Evolutionary conservation across 2,797 vertebrate genomes (phyloP), one percentile per base, ranked within the genome.

Genomic region (Clamator glandarius): DNA sequence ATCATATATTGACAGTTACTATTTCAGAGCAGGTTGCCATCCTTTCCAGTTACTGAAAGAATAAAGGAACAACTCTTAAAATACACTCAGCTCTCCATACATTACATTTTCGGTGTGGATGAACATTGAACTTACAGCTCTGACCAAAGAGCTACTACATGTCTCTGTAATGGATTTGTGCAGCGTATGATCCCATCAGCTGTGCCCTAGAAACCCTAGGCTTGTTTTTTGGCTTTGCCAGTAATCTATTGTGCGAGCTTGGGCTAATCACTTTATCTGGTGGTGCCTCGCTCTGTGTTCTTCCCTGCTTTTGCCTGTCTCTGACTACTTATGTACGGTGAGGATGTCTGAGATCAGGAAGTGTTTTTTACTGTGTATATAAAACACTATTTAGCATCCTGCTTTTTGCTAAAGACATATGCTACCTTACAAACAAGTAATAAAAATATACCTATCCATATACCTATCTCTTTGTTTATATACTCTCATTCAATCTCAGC

Each of bases 1-100:
- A 96, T 95, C 92, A 90, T 70, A 87, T 96, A 97, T 95, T 96
- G 96, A 97, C 90, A 96, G 90, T 87, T 95, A 76, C 96, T 93
- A 92, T 91, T 90, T 89, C 62, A 68, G 89, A 87, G 78, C 73
- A n/a, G 54, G 90, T 90, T 93, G 80, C 89, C 78, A 84, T 95
- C 96, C 94, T 94, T 94, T 63, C 84, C 78, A 95, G 89, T 93
- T 92, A 93, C 85, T 87, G 41, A 91, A 92, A 86, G 91, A 96
- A 97, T 96, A 95, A 96, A 96, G 90, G 89, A 95, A 88, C 82
- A 54, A 76, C 66, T 77, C 93, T 96, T 94, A 95, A 97, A 97
- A 98, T 95, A 90, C 80, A 93, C 87, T 94, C 81, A 63, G 42
- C 51, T 95, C 88, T 66, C 86, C 73, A 70, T 92, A 94, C 81